Evolutionary conservation across 2,888 invertebrate species (phyloP).

Genomic region (Phymatocera aterrima): DNA sequence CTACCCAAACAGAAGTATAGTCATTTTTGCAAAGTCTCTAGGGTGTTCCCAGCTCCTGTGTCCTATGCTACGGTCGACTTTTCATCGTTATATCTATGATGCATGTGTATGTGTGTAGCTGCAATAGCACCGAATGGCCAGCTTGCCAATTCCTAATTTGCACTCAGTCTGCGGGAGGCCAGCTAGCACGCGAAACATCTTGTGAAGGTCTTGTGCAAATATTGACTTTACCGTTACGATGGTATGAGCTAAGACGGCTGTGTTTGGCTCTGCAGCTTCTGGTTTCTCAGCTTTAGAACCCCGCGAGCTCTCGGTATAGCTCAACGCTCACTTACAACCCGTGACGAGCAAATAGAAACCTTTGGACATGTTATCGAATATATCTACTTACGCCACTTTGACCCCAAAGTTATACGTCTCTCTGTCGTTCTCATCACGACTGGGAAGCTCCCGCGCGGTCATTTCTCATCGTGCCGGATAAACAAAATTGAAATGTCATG

Average conservation of each 20-base stretch:
- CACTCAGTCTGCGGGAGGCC: neutral
- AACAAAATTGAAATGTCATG: too few species aligned
- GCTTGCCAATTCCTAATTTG: slow-evolving; percentile 36
- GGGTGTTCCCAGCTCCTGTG: neutral
- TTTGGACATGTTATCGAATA: neutral
- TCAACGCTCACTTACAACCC: slow-evolving; percentile 9
- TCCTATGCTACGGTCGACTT: neutral
- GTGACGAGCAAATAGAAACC: slow-evolving; percentile 27
- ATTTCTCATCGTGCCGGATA: too few species aligned
- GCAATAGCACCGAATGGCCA: slow-evolving; percentile 25
- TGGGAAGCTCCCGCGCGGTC: too few species aligned
- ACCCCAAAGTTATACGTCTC: neutral
- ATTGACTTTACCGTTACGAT: slow-evolving; percentile 32
- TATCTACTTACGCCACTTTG: neutral
- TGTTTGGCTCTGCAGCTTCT: neutral
- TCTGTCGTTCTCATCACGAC: neutral
- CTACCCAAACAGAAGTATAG: too few species aligned
- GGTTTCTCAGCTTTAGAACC: neutral
- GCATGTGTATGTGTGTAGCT: neutral
- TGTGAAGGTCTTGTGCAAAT: slow-evolving; percentile 40
- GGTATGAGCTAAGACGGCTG: slow-evolving; percentile 13
- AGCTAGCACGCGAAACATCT: slow-evolving; percentile 42
- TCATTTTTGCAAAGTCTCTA: neutral
- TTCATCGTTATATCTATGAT: slow-evolving; percentile 40
- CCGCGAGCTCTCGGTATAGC: neutral